Base-by-base conservation (phyloP, 2,113 vertebrate genomes). In the Megaceryle torquata region DNA sequence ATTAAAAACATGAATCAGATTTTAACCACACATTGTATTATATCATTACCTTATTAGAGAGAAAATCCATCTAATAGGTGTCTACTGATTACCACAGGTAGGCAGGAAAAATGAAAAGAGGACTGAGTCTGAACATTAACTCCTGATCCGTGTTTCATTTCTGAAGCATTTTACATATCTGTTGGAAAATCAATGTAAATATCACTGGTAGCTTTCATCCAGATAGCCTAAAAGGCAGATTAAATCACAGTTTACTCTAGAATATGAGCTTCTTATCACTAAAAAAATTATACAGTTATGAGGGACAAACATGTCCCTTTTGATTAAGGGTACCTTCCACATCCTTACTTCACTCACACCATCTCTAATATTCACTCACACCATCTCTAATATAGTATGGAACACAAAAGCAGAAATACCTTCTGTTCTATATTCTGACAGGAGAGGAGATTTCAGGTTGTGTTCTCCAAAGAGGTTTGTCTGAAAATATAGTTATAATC, bases 361-460 rank as follows among this genome's bases (percentile, higher is more conserved):
- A 56, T 75, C 15, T 81, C 39, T 93, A 87, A 82, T 63, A 39
- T 63, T 5, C 44, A 89, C 11, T 15, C 22, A 44, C 11, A 13
- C 4, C 54, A 56, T 75, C 15, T 81, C 39, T 93, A 87, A 82
- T 63, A 39, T 5, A 44, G 6, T 33, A 57, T 50, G 35, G 41
- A 83, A n/a, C 11, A 81, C 1, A 3, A 91, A 95, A 69, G 26
- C 31, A 94, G 89, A 83, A 91, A 46, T 65, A 72, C 56, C 53
- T 91, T 75, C 39, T 57, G 3, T 53, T 93, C 64, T 44, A 93
- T 78, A 95, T 80, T 96, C 72, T 94, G 75, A 82, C 71, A 64
- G 82, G 17, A 50, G 0, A 3, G 10, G n/a, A 37, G 15, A 77
- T 33, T 59, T 88, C 57, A 69, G 29, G 5, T 6, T 65, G 10